Evolutionary conservation across 2,113 vertebrate genomes (phyloP).

Genomic region (Channa argus): DNA sequence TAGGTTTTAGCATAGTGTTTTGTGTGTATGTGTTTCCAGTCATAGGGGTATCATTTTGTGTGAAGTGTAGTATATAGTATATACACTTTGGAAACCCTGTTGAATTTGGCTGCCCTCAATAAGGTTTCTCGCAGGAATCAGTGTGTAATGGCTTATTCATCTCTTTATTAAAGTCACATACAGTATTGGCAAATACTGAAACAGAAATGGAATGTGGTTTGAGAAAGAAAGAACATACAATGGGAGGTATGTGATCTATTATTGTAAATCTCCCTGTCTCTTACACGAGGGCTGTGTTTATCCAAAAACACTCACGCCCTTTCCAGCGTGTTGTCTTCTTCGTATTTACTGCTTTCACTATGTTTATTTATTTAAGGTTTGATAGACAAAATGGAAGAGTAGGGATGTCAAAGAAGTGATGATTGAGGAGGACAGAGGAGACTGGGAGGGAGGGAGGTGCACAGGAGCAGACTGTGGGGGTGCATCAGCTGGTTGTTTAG

Average conservation of each 20-base stretch:
- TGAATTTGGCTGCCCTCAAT: slow-evolving; percentile 59
- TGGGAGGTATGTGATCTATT: slow-evolving; percentile 27
- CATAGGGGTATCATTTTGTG: slow-evolving; percentile 36
- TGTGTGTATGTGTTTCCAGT: slow-evolving; percentile 6
- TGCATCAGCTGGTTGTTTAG: slow-evolving; percentile 39
- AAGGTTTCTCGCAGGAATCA: slow-evolving; percentile 43
- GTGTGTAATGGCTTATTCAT: slow-evolving; percentile 53
- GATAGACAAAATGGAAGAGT: slow-evolving; percentile 20
- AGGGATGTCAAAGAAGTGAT: not conserved
- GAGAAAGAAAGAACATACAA: slow-evolving; percentile 1
- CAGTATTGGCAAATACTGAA: slow-evolving; percentile 49
- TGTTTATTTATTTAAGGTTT: slow-evolving; percentile 49
- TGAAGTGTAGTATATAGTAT: slow-evolving; percentile 45
- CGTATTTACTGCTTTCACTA: slow-evolving; percentile 47
- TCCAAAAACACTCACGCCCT: slow-evolving; percentile 43
- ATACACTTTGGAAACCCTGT: slow-evolving; percentile 50
- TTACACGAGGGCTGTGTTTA: slow-evolving; percentile 15
- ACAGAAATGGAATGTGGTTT: slow-evolving; percentile 48
- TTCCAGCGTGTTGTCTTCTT: slow-evolving; percentile 47
- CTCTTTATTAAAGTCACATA: slow-evolving; percentile 58
- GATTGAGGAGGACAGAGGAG: slow-evolving; percentile 14
- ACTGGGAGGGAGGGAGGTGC: not conserved
- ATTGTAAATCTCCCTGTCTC: slow-evolving; percentile 23
- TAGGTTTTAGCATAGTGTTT: not conserved
- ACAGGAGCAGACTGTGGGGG: slow-evolving; percentile 16